Percentiles rank a stretch among this genome's conserved stretches.
Conservation (phyloP, 2,797 vertebrate genomes). For the Rhabdophis nuchalis region DNA sequence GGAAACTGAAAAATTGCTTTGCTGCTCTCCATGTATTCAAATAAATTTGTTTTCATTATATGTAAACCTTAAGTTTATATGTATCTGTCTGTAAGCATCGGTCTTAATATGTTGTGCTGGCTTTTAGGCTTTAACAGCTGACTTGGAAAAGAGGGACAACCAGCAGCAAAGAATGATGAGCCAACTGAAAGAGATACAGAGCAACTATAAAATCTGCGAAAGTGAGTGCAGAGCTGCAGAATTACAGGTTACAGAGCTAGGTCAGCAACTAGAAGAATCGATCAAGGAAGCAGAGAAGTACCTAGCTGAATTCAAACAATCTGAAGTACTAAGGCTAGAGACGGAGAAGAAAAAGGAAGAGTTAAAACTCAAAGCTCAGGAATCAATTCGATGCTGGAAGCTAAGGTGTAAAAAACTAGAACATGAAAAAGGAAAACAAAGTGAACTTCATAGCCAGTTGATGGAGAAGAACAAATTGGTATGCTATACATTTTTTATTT, state of each 20-base stretch:
- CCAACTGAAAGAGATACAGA: slow-evolving; percentile 84
- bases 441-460: slow-evolving; percentile 63
- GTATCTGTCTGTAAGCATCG: neutral
- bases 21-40: neutral
- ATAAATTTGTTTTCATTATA: neutral
- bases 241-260: slow-evolving; percentile 73
- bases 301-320: slow-evolving; percentile 67
- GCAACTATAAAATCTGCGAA: slow-evolving; percentile 70
- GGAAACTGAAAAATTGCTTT: neutral
- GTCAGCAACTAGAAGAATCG: slow-evolving; percentile 73
- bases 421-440: slow-evolving; percentile 77
- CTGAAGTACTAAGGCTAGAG: slow-evolving; percentile 78
- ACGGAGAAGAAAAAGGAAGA: slow-evolving; percentile 81
- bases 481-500: neutral
- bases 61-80: neutral
- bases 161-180: slow-evolving; percentile 85
- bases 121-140: slow-evolving; percentile 78
- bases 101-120: slow-evolving; percentile 38
- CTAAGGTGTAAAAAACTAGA: slow-evolving; percentile 83
- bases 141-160: slow-evolving; percentile 80
- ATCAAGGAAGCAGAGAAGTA: slow-evolving; percentile 71
- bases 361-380: slow-evolving; percentile 85
- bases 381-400: slow-evolving; percentile 87
- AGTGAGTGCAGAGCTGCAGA: slow-evolving; percentile 57
- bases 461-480: slow-evolving; percentile 78